phyloP scores from a whole-genome alignment of 2,797 vertebrate species.

The Alca torda region DNA sequence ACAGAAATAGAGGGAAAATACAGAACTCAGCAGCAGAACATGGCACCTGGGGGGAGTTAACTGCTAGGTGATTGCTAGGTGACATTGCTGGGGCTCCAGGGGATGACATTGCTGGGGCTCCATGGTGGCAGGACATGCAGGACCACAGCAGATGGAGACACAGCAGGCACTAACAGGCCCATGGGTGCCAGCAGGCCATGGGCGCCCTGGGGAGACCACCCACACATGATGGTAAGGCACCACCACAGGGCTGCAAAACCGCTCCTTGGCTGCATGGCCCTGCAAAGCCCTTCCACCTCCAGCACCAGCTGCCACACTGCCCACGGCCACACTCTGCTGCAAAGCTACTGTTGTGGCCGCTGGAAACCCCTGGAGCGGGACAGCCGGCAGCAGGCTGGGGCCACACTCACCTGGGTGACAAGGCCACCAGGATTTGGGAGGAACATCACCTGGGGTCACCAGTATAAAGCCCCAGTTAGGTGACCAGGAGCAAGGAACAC shows the following conservation, averaged over 20 bases:
- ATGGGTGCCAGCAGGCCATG: neutral
- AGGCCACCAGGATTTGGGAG: neutral
- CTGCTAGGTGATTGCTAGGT: neutral
- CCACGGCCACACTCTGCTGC: accelerated
- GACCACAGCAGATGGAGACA: neutral
- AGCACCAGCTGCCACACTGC: neutral
- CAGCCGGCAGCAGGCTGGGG: too few relatives aligned
- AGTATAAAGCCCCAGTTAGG: neutral
- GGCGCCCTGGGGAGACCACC: neutral
- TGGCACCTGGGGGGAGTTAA: neutral
- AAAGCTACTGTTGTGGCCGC: neutral
- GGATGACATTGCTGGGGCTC: neutral
- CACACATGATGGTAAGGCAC: neutral
- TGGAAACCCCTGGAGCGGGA: neutral
- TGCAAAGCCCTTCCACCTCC: neutral
- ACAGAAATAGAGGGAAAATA: neutral
- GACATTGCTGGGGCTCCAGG: neutral
- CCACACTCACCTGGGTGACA: accelerated
- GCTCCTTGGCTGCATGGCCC: neutral
- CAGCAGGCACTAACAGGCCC: neutral
- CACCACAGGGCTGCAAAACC: neutral
- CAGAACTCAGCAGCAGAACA: neutral
- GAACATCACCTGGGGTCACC: neutral
- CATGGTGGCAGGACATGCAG: neutral
- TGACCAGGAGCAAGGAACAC: neutral